Evolutionary conservation across 2,113 vertebrate species (phyloP), one percentile per base, ranked within the genome.

Genomic region (Opisthocomus hoazin): DNA sequence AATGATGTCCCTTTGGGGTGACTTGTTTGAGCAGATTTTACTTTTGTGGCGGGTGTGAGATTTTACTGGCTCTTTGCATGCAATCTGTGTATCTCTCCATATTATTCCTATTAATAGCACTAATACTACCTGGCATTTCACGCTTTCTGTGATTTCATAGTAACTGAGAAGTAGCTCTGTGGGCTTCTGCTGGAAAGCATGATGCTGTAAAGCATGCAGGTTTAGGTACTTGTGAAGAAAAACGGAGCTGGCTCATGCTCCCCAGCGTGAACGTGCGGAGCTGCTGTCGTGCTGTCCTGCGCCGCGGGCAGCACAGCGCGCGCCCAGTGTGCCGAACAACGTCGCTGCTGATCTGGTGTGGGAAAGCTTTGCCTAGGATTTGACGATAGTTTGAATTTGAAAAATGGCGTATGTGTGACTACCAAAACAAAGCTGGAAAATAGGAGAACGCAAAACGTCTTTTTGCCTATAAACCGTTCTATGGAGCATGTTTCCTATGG

Each of bases 151-250:
- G 54, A 37, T 60, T 84, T 70, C 75, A 2, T 50, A 12, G 45
- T 50, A 29, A 53, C 54, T 9, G 45, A 29, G 12, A 3, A 39
- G 36, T n/a, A 9, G 91, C 71, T 92, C 80, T 46, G 68, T 63
- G 93, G 73, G 51, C 60, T 96, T 93, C 96, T 50, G 77, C 70
- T 93, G 79, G 41, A 63, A 66, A 86, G 90, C 75, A 91, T 74
- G 92, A 32, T 54, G 76, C 76, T 71, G 7, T 32, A 24, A 58
- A 68, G 82, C 92, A 80, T 82, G 93, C 75, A 29, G 29, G 2
- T 24, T 24, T 12, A 43, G 79, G 82, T 24, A 15, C 60, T 9
- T 16, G 76, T 1, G 57, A 15, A 46, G 53, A 75, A 41, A 14
- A n/a, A 21, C 0, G 5, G 9, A 63, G 70, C 84, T 48, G 78